phyloP scores from a whole-genome alignment of 2,113 vertebrate species.

The Cathartes aura region DNA sequence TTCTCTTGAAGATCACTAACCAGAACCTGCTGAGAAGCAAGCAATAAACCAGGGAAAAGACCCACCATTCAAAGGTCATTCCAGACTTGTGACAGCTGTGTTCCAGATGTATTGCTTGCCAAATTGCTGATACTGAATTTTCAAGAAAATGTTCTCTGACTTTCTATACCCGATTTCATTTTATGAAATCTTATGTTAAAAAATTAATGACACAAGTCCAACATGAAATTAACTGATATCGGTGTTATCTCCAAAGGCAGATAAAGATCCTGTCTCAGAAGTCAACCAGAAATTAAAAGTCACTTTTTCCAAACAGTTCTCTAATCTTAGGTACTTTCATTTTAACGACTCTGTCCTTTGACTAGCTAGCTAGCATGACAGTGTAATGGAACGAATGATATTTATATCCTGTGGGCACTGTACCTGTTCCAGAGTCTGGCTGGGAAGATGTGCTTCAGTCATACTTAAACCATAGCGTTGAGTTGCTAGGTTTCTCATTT shows the following conservation, averaged over 20 bases:
- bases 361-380: background rate
- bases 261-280: background rate
- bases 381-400: background rate
- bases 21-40: background rate
- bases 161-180: background rate
- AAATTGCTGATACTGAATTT: background rate
- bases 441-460: conserved; percentile 97
- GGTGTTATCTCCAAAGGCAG: background rate
- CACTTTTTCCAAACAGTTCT: background rate
- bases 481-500: conserved; percentile 96
- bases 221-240: background rate
- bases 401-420: background rate
- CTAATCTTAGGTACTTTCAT: background rate
- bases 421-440: conserved; percentile 98
- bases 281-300: background rate
- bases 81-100: background rate
- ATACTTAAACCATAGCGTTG: conserved; percentile 94
- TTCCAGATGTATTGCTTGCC: background rate
- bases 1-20: background rate
- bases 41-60: background rate
- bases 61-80: background rate
- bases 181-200: background rate
- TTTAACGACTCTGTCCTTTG: background rate
- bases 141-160: background rate
- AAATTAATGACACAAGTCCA: background rate